phyloP scores from a whole-genome alignment of 2,888 invertebrate species.

The Cephus runcator region DNA sequence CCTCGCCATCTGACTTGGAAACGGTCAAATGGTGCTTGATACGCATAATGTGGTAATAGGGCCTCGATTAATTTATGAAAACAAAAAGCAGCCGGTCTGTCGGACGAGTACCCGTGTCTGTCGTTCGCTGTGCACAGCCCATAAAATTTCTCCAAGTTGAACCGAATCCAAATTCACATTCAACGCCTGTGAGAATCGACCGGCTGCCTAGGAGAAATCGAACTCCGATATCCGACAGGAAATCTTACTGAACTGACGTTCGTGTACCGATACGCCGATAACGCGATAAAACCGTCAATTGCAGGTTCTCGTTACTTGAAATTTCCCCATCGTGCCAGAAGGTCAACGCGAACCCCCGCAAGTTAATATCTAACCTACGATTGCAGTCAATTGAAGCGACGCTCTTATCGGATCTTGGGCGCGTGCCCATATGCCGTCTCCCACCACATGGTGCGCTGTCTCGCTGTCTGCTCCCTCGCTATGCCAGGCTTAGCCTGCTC shows the following conservation, averaged over 20 bases:
- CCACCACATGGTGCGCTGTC: conserved; percentile 24
- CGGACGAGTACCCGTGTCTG: conserved; percentile 1
- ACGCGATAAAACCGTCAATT: conserved; percentile 44
- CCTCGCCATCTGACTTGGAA: conserved; percentile 33
- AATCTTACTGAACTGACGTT: neutral
- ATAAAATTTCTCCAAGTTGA: neutral
- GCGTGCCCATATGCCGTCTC: conserved; percentile 59
- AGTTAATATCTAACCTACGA: conserved; percentile 56
- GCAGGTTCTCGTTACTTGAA: conserved; percentile 46
- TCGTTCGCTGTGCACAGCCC: neutral
- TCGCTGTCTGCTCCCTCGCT: neutral
- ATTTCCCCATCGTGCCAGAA: conserved; percentile 23
- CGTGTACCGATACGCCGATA: conserved; percentile 8
- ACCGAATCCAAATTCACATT: neutral
- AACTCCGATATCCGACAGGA: neutral
- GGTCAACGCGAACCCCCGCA: conserved; percentile 38
- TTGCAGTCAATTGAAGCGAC: conserved; percentile 57
- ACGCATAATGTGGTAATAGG: conserved; percentile 48
- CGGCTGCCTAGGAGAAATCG: neutral
- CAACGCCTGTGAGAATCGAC: neutral
- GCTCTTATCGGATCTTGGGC: conserved; percentile 57
- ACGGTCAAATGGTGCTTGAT: conserved; percentile 25
- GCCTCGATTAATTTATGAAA: conserved; percentile 53
- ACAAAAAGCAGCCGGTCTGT: conserved; percentile 37
- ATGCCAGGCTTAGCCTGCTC: neutral